Conservation (phyloP, 2,888 invertebrate genomes). For the Scaptomyza parva region DNA sequence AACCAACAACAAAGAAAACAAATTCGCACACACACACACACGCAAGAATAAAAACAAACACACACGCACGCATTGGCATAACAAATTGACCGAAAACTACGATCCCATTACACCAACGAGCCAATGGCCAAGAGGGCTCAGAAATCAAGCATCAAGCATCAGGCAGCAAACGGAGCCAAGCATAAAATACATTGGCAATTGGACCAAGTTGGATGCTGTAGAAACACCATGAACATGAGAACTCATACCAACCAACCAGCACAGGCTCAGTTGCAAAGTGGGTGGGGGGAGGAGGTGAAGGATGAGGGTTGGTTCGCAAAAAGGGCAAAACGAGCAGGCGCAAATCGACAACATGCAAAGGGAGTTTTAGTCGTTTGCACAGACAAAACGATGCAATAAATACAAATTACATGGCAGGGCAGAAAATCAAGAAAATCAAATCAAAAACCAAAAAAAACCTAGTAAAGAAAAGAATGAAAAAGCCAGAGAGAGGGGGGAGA, state of each 20-base stretch:
- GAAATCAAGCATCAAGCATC: slow-evolving; percentile 70
- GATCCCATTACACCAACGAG: slow-evolving; percentile 74
- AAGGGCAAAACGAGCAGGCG: slow-evolving; percentile 19
- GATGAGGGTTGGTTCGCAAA: too few relatives aligned
- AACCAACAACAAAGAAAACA: slow-evolving; percentile 65
- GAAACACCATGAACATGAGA: slow-evolving; percentile 12
- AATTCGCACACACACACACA: slow-evolving; percentile 24
- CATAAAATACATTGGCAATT: slow-evolving; percentile 71
- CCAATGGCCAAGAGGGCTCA: slow-evolving; percentile 53
- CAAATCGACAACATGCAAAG: slow-evolving; percentile 80
- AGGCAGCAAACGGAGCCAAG: slow-evolving; percentile 45
- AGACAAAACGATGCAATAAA: slow-evolving; percentile 83
- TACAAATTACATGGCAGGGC: slow-evolving; percentile 81
- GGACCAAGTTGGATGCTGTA: slow-evolving; percentile 15
- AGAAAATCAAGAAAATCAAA: slow-evolving; percentile 56
- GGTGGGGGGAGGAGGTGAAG: background rate
- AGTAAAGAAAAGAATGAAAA: slow-evolving; percentile 18
- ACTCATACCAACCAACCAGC: slow-evolving; percentile 5
- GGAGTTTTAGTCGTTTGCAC: slow-evolving; percentile 80
- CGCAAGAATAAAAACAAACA: slow-evolving; percentile 17
- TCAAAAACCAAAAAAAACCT: background rate
- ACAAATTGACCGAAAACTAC: slow-evolving; percentile 83
- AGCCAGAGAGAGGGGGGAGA: slow-evolving; percentile 3
- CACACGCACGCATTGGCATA: slow-evolving; percentile 58
- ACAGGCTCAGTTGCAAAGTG: background rate